Percentiles rank a stretch among this genome's conserved stretches.
Evolutionary conservation across 2,113 vertebrate species (phyloP).

Genomic region (Budorcas taxicolor): DNA sequence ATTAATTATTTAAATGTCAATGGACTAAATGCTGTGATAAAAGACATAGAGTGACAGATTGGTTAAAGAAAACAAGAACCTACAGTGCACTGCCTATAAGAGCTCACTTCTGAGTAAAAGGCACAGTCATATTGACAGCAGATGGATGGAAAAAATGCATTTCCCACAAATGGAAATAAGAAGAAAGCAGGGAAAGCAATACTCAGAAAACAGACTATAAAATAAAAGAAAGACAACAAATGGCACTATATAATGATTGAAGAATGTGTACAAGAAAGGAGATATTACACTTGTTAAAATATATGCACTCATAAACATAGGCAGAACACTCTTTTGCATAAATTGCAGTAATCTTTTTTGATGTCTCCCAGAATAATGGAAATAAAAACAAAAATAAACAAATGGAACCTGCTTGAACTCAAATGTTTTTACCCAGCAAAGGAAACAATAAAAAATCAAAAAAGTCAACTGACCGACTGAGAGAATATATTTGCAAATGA

Average conservation of each 20-base stretch:
- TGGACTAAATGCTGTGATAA: neutral
- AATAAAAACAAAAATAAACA: neutral
- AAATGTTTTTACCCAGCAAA: neutral
- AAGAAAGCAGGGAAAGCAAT: neutral
- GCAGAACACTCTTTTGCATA: neutral
- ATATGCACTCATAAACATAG: neutral
- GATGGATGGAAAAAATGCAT: neutral
- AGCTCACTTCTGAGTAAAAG: neutral
- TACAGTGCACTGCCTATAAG: neutral
- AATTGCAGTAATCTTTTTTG: neutral
- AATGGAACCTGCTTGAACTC: neutral
- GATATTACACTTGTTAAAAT: neutral
- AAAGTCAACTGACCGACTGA: neutral
- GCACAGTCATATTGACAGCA: neutral
- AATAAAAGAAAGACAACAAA: neutral
- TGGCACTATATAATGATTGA: neutral
- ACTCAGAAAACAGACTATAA: neutral
- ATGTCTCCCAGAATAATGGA: neutral
- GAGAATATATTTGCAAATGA: neutral
- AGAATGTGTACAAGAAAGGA: neutral
- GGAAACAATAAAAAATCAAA: neutral
- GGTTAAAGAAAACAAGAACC: neutral
- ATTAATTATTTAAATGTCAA: neutral
- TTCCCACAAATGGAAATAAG: neutral
- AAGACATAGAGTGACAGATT: neutral